These are phyloP conservation scores for Ormyrus pomaceus DNA, from an alignment of 2,888 invertebrate species.

Conservation along the genomic window DNA sequence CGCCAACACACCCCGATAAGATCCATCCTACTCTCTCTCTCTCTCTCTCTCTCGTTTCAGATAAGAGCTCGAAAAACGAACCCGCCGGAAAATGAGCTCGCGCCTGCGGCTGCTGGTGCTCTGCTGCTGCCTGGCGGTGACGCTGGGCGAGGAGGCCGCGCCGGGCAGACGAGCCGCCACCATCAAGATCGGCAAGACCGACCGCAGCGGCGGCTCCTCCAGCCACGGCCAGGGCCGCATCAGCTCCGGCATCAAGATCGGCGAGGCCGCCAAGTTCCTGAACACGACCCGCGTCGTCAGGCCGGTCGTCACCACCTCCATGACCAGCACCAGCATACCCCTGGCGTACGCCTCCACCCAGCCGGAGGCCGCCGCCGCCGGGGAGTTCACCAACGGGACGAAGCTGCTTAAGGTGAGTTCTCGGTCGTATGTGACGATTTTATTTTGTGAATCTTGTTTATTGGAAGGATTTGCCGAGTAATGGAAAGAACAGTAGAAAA, in stretches of 20 bases:
- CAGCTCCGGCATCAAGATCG: slow-evolving; percentile 50
- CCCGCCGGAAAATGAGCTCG: too few species aligned
- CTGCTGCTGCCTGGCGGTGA: too few species aligned
- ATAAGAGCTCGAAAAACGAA: too few species aligned
- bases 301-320: slow-evolving; percentile 41
- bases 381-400: slow-evolving; percentile 39
- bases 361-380: slow-evolving; percentile 6
- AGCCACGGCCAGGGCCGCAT: slow-evolving; percentile 23
- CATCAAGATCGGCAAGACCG: slow-evolving; percentile 51
- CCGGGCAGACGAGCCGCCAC: slow-evolving; percentile 26
- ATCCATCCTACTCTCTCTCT: too few species aligned
- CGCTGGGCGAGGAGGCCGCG: not conserved
- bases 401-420: slow-evolving; percentile 47
- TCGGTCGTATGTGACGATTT: too few species aligned
- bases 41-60: too few species aligned
- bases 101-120: too few species aligned
- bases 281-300: slow-evolving; percentile 43
- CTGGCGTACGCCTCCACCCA: slow-evolving; percentile 45
- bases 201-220: slow-evolving; percentile 11
- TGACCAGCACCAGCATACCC: slow-evolving; percentile 52
- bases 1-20: too few species aligned
- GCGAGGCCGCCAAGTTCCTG: slow-evolving; percentile 39
- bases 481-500: not conserved
- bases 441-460: too few species aligned
- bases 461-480: too few species aligned